These are phyloP conservation scores for Formica exsecta DNA, from an alignment of 1,140 invertebrate genomes.

Conservation along the genomic window DNA sequence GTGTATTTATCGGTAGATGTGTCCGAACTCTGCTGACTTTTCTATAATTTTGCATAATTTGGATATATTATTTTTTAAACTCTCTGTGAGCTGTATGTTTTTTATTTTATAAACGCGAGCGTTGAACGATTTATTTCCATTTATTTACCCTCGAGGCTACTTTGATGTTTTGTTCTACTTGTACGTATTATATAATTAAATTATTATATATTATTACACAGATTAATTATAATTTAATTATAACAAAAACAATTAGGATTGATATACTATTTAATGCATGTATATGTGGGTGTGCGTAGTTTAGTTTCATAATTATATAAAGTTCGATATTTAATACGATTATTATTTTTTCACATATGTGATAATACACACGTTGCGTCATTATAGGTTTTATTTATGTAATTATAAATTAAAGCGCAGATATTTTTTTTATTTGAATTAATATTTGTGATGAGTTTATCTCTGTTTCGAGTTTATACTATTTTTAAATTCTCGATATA, in stretches of 20 bases:
- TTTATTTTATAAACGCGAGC: background rate
- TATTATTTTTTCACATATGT: background rate
- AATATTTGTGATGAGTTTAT: background rate
- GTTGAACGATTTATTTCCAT: background rate
- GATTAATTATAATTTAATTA: slow-evolving; percentile 21
- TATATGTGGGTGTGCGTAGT: background rate
- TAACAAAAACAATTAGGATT: slow-evolving; percentile 36
- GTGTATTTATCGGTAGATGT: background rate
- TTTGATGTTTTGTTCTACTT: background rate
- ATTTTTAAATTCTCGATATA: background rate
- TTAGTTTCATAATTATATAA: background rate
- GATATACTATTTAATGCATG: background rate
- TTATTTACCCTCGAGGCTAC: background rate
- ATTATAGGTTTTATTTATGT: background rate
- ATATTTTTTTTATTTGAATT: background rate
- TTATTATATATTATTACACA: slow-evolving; percentile 21
- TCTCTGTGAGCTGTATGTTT: background rate
- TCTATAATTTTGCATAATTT: background rate
- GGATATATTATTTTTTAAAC: background rate
- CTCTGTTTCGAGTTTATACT: background rate
- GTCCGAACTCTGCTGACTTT: background rate
- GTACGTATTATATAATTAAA: slow-evolving; percentile 19
- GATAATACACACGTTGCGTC: background rate
- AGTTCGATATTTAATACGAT: background rate
- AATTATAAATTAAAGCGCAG: background rate